These are phyloP conservation scores for Resseliella maxima DNA, from an alignment of 2,888 invertebrate genomes.

Conservation along the genomic window DNA sequence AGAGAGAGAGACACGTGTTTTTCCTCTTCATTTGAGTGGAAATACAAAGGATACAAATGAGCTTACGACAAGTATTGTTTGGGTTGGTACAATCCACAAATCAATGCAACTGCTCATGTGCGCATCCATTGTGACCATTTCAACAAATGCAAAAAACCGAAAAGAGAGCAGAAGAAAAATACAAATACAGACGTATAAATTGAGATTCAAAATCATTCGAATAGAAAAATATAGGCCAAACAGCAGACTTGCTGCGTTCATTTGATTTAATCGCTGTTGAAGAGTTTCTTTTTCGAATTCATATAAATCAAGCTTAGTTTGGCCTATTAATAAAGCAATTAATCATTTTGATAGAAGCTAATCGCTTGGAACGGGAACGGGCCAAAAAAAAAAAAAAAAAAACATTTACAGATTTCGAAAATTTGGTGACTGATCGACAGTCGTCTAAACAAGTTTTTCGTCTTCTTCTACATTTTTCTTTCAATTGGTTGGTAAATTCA, in stretches of 20 bases:
- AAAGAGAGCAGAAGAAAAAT: background rate
- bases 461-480: too few species aligned
- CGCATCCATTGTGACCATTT: background rate
- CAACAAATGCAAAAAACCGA: background rate
- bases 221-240: background rate
- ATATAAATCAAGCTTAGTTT: slow-evolving; percentile 30
- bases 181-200: background rate
- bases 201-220: background rate
- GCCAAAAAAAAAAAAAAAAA: background rate
- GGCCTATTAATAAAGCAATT: slow-evolving; percentile 28
- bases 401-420: background rate
- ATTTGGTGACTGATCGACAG: background rate
- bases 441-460: background rate
- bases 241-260: background rate
- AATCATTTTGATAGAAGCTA: background rate
- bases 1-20: too few species aligned
- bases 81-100: background rate
- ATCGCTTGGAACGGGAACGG: background rate
- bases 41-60: slow-evolving; percentile 33
- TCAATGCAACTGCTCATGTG: background rate
- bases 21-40: background rate
- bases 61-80: background rate
- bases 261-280: slow-evolving; percentile 30
- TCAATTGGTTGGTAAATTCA: too few species aligned
- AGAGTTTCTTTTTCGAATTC: background rate